Percentiles rank a stretch among this genome's conserved stretches.
These are phyloP conservation scores for Hemichromis elongatus DNA, from an alignment of 2,113 vertebrate species.

Conservation along the genomic window DNA sequence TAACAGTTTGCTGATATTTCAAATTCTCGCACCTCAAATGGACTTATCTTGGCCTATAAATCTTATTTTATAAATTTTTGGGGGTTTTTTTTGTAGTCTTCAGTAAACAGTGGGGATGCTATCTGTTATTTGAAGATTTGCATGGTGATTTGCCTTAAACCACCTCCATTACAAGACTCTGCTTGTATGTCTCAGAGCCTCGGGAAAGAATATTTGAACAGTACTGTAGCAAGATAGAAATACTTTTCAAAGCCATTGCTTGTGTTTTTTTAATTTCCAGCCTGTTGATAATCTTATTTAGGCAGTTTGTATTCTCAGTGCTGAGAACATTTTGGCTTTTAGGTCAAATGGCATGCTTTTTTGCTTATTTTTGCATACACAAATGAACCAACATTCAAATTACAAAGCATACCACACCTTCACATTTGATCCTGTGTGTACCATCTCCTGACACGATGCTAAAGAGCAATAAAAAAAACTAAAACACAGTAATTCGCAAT, in stretches of 20 bases:
- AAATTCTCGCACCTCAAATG: neutral
- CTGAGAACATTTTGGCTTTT: neutral
- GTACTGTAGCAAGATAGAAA: neutral
- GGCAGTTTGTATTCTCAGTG: neutral
- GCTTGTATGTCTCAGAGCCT: conserved; percentile 13
- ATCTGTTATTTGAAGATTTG: conserved; percentile 29
- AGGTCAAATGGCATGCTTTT: neutral
- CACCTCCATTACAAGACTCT: neutral
- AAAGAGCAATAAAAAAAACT: neutral
- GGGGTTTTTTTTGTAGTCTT: neutral
- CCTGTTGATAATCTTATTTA: neutral
- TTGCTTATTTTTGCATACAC: neutral
- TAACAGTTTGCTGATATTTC: neutral
- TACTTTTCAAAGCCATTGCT: neutral
- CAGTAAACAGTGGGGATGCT: neutral
- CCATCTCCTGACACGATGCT: neutral
- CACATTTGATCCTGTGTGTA: neutral
- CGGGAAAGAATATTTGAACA: neutral
- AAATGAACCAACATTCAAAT: neutral
- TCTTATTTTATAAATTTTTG: too few relatives aligned
- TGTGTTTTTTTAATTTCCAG: neutral
- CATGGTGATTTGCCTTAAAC: conserved; percentile 18
- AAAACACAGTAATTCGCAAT: neutral
- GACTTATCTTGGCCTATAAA: neutral
- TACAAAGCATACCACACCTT: neutral